Conservation (phyloP, 1,140 invertebrate genomes). For the Heliconius eleuchia region DNA sequence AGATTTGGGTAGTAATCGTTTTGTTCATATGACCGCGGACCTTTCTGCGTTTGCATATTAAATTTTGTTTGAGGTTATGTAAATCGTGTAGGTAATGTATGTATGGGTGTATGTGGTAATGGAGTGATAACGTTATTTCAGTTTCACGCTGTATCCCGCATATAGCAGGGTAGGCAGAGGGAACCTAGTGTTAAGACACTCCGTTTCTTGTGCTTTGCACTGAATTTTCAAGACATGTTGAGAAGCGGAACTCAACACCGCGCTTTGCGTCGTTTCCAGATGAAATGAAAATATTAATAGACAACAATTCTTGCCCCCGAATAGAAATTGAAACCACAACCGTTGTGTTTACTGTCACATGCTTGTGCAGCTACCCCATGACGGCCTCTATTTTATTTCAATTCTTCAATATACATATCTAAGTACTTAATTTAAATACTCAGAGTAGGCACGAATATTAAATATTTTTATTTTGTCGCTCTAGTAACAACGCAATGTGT, state of each 20-base stretch:
- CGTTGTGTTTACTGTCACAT: too few relatives aligned
- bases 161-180: not conserved
- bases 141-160: not conserved
- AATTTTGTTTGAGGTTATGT: slow-evolving; percentile 3
- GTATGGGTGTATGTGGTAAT: too few relatives aligned
- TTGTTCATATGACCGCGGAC: slow-evolving; percentile 49
- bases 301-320: too few relatives aligned
- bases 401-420: too few relatives aligned
- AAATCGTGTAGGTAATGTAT: not conserved
- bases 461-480: too few relatives aligned
- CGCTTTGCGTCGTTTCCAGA: not conserved
- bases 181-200: too few relatives aligned
- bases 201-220: not conserved
- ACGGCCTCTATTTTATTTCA: too few relatives aligned
- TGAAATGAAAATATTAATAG: not conserved
- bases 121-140: not conserved
- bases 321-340: too few relatives aligned
- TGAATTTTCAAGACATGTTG: not conserved
- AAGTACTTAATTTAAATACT: not conserved
- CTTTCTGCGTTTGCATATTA: slow-evolving; percentile 36
- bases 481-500: too few relatives aligned
- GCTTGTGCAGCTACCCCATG: too few relatives aligned
- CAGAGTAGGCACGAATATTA: too few relatives aligned
- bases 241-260: not conserved
- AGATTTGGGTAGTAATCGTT: slow-evolving; percentile 68